Conservation (phyloP, 2,797 vertebrate genomes). For the Ammospiza maritima region DNA sequence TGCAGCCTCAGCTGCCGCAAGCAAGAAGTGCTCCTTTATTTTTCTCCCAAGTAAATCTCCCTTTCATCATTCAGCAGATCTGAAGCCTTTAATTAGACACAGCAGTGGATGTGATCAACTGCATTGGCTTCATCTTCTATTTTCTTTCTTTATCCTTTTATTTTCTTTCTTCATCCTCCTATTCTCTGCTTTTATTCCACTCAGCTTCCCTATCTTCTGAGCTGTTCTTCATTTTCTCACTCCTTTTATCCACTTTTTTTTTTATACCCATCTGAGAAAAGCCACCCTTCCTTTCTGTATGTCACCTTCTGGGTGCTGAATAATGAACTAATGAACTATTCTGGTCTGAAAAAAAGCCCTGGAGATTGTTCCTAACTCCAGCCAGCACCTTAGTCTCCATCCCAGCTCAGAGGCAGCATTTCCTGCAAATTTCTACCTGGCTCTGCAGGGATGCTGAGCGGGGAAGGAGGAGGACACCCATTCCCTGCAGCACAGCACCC, state of each 20-base stretch:
- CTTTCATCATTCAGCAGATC: neutral
- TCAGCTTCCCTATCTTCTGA: neutral
- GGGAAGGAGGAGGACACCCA: conserved; percentile 1
- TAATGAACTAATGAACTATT: neutral
- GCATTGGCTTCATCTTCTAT: neutral
- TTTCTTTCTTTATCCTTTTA: neutral
- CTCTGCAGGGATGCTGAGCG: neutral
- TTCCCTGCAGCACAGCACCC: conserved; percentile 70
- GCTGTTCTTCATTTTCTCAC: neutral
- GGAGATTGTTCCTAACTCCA: neutral
- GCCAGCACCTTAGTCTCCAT: neutral
- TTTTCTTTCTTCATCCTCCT: neutral
- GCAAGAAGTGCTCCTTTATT: neutral
- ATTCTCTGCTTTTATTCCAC: neutral
- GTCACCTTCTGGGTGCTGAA: neutral
- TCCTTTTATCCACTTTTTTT: neutral
- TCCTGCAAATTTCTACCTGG: neutral
- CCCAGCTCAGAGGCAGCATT: neutral
- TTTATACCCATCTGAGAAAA: neutral
- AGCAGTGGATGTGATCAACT: neutral
- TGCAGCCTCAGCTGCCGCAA: neutral
- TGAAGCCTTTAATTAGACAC: neutral
- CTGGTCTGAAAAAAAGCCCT: neutral
- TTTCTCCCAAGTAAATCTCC: neutral
- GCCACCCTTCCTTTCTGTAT: neutral